A percentile compares a stretch with the other conserved stretches of the same genome.
Conservation (phyloP, 1,140 invertebrate species). For the Monomorium pharaonis region DNA sequence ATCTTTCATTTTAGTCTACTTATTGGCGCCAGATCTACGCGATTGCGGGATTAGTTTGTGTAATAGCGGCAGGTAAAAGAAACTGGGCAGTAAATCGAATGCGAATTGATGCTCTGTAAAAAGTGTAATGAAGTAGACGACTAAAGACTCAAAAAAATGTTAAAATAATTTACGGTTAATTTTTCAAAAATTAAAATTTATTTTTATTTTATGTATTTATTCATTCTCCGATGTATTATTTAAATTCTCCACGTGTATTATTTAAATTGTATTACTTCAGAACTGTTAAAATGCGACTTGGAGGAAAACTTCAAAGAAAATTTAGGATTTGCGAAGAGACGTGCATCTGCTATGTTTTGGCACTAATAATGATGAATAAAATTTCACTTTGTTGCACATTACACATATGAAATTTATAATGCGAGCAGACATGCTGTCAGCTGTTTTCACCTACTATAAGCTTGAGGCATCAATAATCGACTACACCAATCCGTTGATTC, state of each 20-base stretch:
- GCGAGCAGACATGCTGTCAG: background rate
- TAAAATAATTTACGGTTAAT: background rate
- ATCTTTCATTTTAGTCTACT: conserved; percentile 48
- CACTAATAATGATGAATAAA: conserved; percentile 5
- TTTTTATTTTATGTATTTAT: background rate
- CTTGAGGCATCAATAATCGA: background rate
- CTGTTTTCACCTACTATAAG: background rate
- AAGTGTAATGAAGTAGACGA: background rate
- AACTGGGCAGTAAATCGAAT: background rate
- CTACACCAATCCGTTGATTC: conserved; percentile 51
- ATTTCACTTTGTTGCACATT: background rate
- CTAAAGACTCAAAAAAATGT: background rate
- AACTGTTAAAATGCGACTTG: background rate
- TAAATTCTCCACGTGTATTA: background rate
- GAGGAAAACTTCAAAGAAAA: background rate
- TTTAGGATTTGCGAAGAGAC: background rate
- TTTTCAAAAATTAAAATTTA: background rate
- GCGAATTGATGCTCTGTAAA: background rate
- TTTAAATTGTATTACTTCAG: background rate
- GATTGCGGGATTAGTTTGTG: conserved; percentile 13
- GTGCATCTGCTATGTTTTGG: background rate
- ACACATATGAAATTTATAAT: background rate
- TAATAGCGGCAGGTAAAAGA: background rate
- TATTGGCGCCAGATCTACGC: conserved; percentile 20
- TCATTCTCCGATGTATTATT: background rate